Conservation (phyloP, 2,888 invertebrate species). For the Pollenia griseotomentosa region DNA sequence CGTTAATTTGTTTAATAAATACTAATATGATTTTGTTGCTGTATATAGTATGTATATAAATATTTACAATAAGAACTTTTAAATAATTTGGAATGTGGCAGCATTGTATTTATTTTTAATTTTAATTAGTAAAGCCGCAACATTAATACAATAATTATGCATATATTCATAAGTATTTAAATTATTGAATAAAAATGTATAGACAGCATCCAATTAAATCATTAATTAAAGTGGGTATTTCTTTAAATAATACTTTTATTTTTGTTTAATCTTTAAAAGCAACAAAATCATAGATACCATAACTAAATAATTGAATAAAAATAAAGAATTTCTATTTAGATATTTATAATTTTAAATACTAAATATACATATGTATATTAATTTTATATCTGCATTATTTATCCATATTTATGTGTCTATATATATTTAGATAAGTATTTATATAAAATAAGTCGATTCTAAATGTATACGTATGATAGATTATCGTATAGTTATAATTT, state of each 20-base stretch:
- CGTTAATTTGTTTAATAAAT: slow-evolving; percentile 28
- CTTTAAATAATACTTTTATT: slow-evolving; percentile 23
- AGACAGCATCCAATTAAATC: slow-evolving; percentile 13
- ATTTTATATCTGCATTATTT: no score
- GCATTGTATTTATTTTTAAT: slow-evolving; percentile 38
- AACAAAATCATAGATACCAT: slow-evolving; percentile 58
- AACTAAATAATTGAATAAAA: slow-evolving; percentile 7
- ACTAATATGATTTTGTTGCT: slow-evolving; percentile 54
- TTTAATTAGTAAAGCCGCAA: slow-evolving; percentile 37
- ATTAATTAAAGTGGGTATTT: background rate
- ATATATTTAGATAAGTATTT: no score
- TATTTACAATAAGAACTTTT: slow-evolving; percentile 41
- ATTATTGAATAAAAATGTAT: slow-evolving; percentile 2
- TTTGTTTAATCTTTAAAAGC: slow-evolving; percentile 19
- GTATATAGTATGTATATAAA: slow-evolving; percentile 27
- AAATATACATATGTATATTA: background rate
- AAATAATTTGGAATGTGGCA: slow-evolving; percentile 68
- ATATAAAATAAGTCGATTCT: no score
- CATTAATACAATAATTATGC: background rate
- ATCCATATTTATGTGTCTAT: no score
- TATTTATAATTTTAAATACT: background rate
- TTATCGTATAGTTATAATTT: background rate
- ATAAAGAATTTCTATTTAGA: slow-evolving; percentile 1
- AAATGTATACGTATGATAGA: no score
- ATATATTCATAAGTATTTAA: slow-evolving; percentile 17